Evolutionary conservation across 2,113 vertebrate genomes (phyloP), one percentile per base, ranked within the genome.

Genomic region (Leptobrachium ailaonicum): DNA sequence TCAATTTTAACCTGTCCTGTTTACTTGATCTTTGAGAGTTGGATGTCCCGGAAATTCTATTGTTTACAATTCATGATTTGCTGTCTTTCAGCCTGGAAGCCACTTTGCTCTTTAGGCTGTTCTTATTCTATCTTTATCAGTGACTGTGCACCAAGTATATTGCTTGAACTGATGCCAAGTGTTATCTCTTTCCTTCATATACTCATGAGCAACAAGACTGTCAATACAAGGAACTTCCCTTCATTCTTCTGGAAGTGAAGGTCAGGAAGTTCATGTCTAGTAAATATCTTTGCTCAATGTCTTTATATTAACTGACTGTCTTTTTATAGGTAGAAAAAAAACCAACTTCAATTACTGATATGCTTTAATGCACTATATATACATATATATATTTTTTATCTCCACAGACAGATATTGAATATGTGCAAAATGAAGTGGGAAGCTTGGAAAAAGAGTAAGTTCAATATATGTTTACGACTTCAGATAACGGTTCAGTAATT

Each of bases 401-500:
- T 85, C 82, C 83, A 68, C 88, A 99, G 98, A 99, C 96, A 64
- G 97, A 98, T 83, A 83, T 92, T 76, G 95, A 96, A 72, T 98
- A 98, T 53, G 96, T 99, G 66, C 92, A 96, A 71, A 92, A 92
- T 45, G 95, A 98, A 84, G 93, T 96, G 80, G 92, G 92, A 75
- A 95, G 88, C 85, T 89, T 99, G 85, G 95, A 98, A 85, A 99
- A 95, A 92, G 96, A 97, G 97, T 99, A 92, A 96, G 97, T 96
- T 56, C 20, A 63, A 13, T 32, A 32, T 32, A 32, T 32, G 20
- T 32, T 32, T 32, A 32, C 20, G 20, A 32, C 20, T 32, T 32
- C 20, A 32, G 20, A 32, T 32, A 32, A 32, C 20, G 20, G 20
- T 32, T 32, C 20, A 32, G 20, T 32, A 32, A 32, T 32, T 32